Evolutionary conservation across 2,797 vertebrate species (phyloP).

Genomic region (Enteromius paludinosus): DNA sequence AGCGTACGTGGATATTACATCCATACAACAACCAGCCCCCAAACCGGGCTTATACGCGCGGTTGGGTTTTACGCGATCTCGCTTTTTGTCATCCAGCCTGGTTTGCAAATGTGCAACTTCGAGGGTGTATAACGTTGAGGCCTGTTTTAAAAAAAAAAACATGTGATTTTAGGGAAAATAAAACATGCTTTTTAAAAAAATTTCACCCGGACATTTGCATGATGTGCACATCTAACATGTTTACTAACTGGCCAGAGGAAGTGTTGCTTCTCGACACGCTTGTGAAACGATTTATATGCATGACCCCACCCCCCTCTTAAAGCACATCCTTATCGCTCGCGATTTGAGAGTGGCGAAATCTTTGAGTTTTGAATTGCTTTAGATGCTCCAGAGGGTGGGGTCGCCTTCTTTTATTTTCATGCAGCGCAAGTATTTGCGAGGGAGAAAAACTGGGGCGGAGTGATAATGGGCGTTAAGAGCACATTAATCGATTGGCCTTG

Average conservation of each 20-base stretch:
- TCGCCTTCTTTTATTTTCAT: slow-evolving; percentile 3
- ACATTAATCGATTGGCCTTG: slow-evolving; percentile 63
- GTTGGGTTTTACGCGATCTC: not conserved
- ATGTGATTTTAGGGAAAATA: not conserved
- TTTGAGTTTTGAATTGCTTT: slow-evolving; percentile 24
- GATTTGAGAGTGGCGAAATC: slow-evolving; percentile 9
- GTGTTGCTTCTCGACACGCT: slow-evolving; percentile 11
- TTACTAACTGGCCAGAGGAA: slow-evolving; percentile 25
- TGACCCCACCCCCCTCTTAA: slow-evolving; percentile 37
- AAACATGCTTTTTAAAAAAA: not conserved
- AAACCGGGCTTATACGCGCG: not conserved
- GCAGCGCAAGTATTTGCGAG: not conserved
- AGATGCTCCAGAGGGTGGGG: slow-evolving; percentile 26
- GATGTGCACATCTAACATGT: not conserved
- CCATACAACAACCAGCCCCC: too few relatives aligned
- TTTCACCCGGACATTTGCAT: not conserved
- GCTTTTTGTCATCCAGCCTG: not conserved
- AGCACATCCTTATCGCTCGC: slow-evolving; percentile 10
- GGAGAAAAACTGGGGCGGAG: slow-evolving; percentile 22
- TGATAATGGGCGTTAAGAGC: slow-evolving; percentile 60
- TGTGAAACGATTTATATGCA: slow-evolving; percentile 5
- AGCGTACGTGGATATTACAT: not conserved
- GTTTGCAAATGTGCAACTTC: slow-evolving; percentile 22
- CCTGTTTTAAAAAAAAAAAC: not conserved
- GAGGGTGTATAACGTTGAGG: not conserved